A percentile compares a stretch with the other conserved stretches of the same genome.
These are phyloP conservation scores for Drosophila tanythrix DNA, from an alignment of 2,888 invertebrate genomes.

Conservation along the genomic window DNA sequence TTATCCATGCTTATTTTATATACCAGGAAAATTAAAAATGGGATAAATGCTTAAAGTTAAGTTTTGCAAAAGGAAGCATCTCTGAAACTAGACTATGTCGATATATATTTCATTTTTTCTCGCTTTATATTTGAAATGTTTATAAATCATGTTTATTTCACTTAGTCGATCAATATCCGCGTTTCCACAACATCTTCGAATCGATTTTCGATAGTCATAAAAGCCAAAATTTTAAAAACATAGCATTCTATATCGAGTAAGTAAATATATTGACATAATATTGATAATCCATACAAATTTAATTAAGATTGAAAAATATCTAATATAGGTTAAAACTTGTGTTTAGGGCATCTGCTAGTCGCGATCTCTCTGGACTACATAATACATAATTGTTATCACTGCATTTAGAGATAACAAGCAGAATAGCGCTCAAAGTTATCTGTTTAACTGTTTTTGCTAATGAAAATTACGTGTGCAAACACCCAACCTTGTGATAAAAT, in stretches of 20 bases:
- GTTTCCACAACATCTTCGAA: neutral
- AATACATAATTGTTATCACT: slow-evolving; percentile 8
- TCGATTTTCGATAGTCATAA: neutral
- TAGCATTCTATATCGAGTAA: neutral
- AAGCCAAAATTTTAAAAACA: neutral
- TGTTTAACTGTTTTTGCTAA: slow-evolving; percentile 48
- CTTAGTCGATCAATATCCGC: neutral
- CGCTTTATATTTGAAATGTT: neutral
- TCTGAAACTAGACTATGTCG: neutral
- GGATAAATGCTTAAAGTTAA: neutral
- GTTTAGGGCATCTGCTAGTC: neutral
- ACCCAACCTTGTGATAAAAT: slow-evolving; percentile 14
- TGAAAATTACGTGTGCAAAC: slow-evolving; percentile 74
- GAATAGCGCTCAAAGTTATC: slow-evolving; percentile 50
- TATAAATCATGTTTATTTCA: neutral
- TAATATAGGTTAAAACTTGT: neutral
- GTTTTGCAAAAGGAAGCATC: neutral
- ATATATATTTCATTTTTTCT: neutral
- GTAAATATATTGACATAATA: neutral
- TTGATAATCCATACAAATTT: neutral
- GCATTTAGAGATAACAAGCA: slow-evolving; percentile 35
- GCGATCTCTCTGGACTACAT: neutral
- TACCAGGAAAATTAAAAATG: neutral
- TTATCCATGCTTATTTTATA: neutral
- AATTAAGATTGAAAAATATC: neutral